phyloP scores from a whole-genome alignment of 2,113 vertebrate genomes.

The Cichladusa arquata region DNA sequence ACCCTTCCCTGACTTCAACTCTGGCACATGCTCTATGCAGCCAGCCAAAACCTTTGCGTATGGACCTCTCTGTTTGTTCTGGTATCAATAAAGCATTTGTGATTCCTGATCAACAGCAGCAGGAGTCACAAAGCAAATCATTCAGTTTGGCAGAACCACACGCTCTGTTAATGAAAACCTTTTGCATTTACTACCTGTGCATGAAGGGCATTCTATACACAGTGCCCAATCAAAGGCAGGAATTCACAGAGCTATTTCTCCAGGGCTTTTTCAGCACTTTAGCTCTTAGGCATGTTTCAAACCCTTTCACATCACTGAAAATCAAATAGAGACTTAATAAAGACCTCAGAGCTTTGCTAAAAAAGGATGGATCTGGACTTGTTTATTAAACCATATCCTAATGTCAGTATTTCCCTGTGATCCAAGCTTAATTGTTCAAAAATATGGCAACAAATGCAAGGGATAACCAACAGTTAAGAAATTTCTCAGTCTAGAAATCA shows the following conservation, averaged over 20 bases:
- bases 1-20: constrained; percentile 64
- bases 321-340: background rate
- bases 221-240: background rate
- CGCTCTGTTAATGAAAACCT: constrained; percentile 62
- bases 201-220: background rate
- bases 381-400: background rate
- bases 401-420: background rate
- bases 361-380: background rate
- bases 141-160: constrained; percentile 36
- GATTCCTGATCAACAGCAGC: constrained; percentile 63
- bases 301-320: background rate
- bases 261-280: background rate
- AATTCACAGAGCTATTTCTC: background rate
- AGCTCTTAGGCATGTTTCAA: background rate
- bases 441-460: background rate
- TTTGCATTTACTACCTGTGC: constrained; percentile 31
- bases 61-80: constrained; percentile 53
- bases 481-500: background rate
- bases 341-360: background rate
- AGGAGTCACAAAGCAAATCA: constrained; percentile 41
- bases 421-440: background rate
- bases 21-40: constrained; percentile 40
- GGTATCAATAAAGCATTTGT: constrained; percentile 65
- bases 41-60: constrained; percentile 53
- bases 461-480: background rate